Evolutionary conservation across 2,888 invertebrate species (phyloP), one percentile per base, ranked within the genome.

Genomic region (Adelognathus sp.): DNA sequence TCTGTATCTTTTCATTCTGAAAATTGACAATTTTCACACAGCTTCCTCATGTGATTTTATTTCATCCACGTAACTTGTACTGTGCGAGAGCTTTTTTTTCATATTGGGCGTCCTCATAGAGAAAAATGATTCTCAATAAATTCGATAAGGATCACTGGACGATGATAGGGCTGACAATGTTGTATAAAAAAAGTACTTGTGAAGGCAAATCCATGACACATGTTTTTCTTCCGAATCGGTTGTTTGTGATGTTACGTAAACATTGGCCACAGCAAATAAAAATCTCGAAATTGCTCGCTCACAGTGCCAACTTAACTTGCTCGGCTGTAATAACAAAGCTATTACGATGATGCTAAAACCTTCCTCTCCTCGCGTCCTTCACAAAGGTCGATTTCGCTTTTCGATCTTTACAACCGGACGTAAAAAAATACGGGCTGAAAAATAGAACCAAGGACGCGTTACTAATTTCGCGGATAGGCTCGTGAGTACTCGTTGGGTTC

Each of bases 341-440:
- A 36, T 66, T 16, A 52, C 36, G n/a, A 64, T 50, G 31, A 29
- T 52, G n/a, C n/a, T 31, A 33, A 58, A 54, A 63, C 18, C 31
- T 41, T 64, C 14, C 14, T 29, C n/a, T n/a, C 9, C 46, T 36
- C 18, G 50, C 72, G 77, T 79, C 80, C 81, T 82, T 82, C 72
- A 39, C 52, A 72, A 77, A 75, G 70, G 81, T 72, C 77, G 29
- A 64, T 69, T 27, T 46, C 64, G 33, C 67, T 78, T 60, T n/a
- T 79, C 69, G 46, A 41, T 69, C 11, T 56, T 36, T 50, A 50
- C 14, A 6, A 24, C 9, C 64, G 50, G 18, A 60, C 50, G n/a
- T n/a, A 24, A 46, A 9, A 63, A 67, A 24, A 73, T 52, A 50
- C 73, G 63, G 69, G 39, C 31, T n/a, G n/a, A 24, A 46, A 46